These are phyloP conservation scores for Drosophila fungiperda DNA, from an alignment of 2,888 invertebrate genomes.

Conservation along the genomic window DNA sequence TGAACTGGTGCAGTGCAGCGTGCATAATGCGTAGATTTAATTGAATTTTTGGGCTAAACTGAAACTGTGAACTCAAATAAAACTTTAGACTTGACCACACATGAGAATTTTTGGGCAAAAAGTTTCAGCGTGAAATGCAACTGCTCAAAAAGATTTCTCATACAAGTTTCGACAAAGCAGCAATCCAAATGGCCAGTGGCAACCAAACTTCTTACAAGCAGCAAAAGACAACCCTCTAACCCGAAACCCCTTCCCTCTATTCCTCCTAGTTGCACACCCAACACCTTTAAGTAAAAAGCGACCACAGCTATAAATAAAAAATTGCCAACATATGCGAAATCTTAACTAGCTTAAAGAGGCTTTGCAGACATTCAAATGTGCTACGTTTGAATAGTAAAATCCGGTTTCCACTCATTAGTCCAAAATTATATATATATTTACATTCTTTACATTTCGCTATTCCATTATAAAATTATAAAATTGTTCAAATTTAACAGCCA, in stretches of 20 bases:
- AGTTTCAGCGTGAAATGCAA: constrained; percentile 37
- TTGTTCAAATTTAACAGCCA: too few relatives aligned
- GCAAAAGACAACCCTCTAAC: neutral
- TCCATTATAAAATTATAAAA: too few relatives aligned
- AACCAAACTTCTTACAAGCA: neutral
- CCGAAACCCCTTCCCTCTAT: neutral
- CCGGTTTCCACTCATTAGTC: neutral
- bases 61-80: constrained; percentile 63
- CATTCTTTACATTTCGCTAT: neutral
- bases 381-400: neutral
- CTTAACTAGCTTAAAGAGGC: constrained; percentile 5
- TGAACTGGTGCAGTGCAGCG: constrained; percentile 48
- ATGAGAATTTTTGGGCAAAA: constrained; percentile 50
- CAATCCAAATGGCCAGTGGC: constrained; percentile 44
- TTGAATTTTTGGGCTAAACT: constrained; percentile 61
- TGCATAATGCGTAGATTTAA: constrained; percentile 61
- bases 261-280: constrained; percentile 30
- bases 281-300: constrained; percentile 66
- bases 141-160: constrained; percentile 45
- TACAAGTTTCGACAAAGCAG: constrained; percentile 49
- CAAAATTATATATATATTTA: neutral
- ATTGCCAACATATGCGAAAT: constrained; percentile 80
- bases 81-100: constrained; percentile 66
- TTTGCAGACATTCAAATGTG: constrained; percentile 1
- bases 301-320: constrained; percentile 78